These are phyloP conservation scores for Lasioglossum oenotherae DNA, from an alignment of 2,888 invertebrate species.

Conservation along the genomic window DNA sequence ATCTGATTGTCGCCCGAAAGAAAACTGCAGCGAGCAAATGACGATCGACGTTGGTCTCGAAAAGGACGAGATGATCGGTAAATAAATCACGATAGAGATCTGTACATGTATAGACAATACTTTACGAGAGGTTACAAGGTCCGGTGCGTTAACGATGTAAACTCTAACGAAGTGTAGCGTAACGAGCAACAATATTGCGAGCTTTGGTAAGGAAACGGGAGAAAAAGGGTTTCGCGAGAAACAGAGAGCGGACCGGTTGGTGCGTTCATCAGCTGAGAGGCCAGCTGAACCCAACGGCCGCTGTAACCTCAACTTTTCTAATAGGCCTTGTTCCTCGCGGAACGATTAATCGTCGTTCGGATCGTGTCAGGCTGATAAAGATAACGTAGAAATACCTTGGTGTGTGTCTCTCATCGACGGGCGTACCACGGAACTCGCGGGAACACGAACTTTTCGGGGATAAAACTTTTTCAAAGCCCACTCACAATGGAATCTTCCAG, in stretches of 20 bases:
- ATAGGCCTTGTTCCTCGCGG: slow-evolving; percentile 22
- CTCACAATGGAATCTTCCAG: slow-evolving; percentile 84
- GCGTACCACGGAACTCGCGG: slow-evolving; percentile 56
- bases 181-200: too few relatives aligned
- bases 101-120: not conserved
- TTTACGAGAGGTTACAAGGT: slow-evolving; percentile 43
- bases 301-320: slow-evolving; percentile 72
- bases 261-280: slow-evolving; percentile 81
- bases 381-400: slow-evolving; percentile 43
- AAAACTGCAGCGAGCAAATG: not conserved
- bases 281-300: slow-evolving; percentile 79
- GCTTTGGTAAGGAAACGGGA: not conserved
- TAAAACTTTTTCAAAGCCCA: slow-evolving; percentile 80
- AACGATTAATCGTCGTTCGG: slow-evolving; percentile 38
- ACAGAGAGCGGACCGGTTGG: slow-evolving; percentile 69
- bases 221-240: slow-evolving; percentile 43
- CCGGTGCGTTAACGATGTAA: slow-evolving; percentile 21
- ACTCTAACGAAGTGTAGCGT: not conserved
- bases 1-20: not conserved
- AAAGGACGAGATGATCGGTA: not conserved
- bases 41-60: not conserved
- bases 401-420: slow-evolving; percentile 36
- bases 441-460: slow-evolving; percentile 68
- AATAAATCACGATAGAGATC: not conserved
- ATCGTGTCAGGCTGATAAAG: not conserved